Base-by-base conservation (phyloP, 92 coral and sea anemone species). In the Micromussa lordhowensis region DNA sequence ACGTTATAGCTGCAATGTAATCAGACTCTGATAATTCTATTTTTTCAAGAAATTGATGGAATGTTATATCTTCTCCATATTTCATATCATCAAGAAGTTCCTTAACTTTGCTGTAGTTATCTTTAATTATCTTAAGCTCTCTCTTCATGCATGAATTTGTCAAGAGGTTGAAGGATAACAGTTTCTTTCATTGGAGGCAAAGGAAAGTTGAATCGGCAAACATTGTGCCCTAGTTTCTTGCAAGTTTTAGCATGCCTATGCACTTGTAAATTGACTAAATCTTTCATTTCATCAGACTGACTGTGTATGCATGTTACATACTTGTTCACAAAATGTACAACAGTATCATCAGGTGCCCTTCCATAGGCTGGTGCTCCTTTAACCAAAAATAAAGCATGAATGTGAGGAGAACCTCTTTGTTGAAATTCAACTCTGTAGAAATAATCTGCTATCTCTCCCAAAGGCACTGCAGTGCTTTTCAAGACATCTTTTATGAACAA, bases 201-300 rank as follows among this genome's bases (percentile, higher is more conserved):
- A 10, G 92, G 88, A 26, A 53, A 88, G 24, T 89, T 85, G 54
- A 85, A 85, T 72, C 90, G 71, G 58, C 89, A 89, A 49, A 77
- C 53, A 30, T 78, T 89, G 22, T 89, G 34, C 13, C 85, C 88
- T 61, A 48, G 55, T 55, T 78, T 89, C 82, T 78, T 84, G 36
- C 92, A 84, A 16, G 92, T 78, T 84, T 89, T 84, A 49, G 92
- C 79, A 84, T 84, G 92, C 66, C 89, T 84, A 55, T 83, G 91
- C 48, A 70, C 2, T 58, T 88, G 87, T 49, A 49, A 53, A 68
- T 81, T 88, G 13, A 88, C 35, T 21, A 88, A 40, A 16, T 75
- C 85, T 59, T 30, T 36, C 79, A 79, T 63, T 63, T 79, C 64
- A 24, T 64, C 79, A 35, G 87, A 38, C 21, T 63, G 78, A 34